Percentiles rank a stretch among this genome's conserved stretches.
Evolutionary conservation across 2,797 vertebrate genomes (phyloP).

Genomic region (Austrolebias charrua): DNA sequence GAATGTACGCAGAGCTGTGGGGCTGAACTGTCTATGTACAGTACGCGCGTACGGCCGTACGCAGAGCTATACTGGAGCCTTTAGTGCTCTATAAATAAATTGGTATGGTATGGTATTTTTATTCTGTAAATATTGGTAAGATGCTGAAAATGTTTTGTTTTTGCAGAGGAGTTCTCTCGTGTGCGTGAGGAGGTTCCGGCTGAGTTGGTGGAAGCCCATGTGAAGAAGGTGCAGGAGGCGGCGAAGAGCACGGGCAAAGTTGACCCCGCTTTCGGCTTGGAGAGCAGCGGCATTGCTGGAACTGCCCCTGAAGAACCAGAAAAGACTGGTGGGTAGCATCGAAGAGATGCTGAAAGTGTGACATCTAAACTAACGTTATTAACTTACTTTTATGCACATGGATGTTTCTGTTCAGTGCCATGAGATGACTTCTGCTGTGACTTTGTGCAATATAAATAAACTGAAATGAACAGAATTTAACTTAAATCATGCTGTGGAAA

Average conservation of each 20-base stretch:
- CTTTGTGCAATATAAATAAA: too few relatives aligned
- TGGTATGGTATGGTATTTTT: too few relatives aligned
- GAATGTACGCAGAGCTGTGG: too few relatives aligned
- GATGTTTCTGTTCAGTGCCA: too few relatives aligned
- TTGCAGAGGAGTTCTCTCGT: slow-evolving; percentile 95
- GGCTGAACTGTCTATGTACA: too few relatives aligned
- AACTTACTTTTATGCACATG: too few relatives aligned
- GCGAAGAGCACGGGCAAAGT: slow-evolving; percentile 92
- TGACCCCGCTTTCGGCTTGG: slow-evolving; percentile 89
- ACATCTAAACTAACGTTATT: background rate
- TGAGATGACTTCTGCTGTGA: too few relatives aligned
- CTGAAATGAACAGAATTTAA: too few relatives aligned
- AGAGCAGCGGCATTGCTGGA: slow-evolving; percentile 96
- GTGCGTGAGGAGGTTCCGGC: slow-evolving; percentile 95
- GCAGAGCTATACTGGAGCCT: too few relatives aligned
- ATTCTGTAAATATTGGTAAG: background rate
- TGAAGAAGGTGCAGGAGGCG: slow-evolving; percentile 96
- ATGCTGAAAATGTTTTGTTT: background rate
- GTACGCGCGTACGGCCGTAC: too few relatives aligned
- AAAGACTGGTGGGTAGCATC: slow-evolving; percentile 81
- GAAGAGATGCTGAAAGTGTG: background rate
- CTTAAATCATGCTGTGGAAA: background rate
- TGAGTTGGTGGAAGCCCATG: slow-evolving; percentile 96
- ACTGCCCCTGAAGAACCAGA: slow-evolving; percentile 93
- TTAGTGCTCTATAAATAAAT: too few relatives aligned